Evolutionary conservation across 2,113 vertebrate species (phyloP).

Genomic region (Aegotheles bennettii): DNA sequence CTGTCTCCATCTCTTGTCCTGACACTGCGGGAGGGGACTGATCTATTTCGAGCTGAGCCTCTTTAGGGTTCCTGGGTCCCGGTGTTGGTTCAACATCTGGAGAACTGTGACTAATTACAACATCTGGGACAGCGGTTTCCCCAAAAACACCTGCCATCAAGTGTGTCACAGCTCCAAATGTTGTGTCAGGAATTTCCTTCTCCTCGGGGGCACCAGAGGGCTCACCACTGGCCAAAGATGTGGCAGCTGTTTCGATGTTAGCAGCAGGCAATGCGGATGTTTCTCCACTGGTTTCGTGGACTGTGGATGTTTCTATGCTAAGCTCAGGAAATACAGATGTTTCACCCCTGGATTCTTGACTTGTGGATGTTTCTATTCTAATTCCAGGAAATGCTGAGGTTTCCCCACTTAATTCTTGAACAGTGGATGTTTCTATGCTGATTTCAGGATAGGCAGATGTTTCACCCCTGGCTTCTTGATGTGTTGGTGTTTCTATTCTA

Average conservation of each 20-base stretch:
- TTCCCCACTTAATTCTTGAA: constrained; percentile 45
- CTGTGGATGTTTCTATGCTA: constrained; percentile 47
- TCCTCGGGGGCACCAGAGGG: constrained; percentile 35
- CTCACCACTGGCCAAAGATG: constrained; percentile 23
- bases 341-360: not conserved
- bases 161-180: constrained; percentile 27
- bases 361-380: constrained; percentile 28
- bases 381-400: constrained; percentile 13
- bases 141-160: not conserved
- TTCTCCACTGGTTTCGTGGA: constrained; percentile 48
- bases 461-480: constrained; percentile 55
- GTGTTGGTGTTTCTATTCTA: constrained; percentile 38
- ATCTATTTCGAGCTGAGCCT: constrained; percentile 47
- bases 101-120: constrained; percentile 40
- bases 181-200: constrained; percentile 34
- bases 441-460: constrained; percentile 50
- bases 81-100: constrained; percentile 58
- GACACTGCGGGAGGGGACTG: constrained; percentile 2
- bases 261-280: not conserved
- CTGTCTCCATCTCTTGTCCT: constrained; percentile 45
- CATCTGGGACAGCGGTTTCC: constrained; percentile 45
- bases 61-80: constrained; percentile 45
- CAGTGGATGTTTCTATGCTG: not conserved
- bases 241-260: not conserved
- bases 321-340: constrained; percentile 36